A percentile compares a stretch with the other conserved stretches of the same genome.
Conservation (phyloP, 2,888 invertebrate genomes). For the Mactromeris polynyma region DNA sequence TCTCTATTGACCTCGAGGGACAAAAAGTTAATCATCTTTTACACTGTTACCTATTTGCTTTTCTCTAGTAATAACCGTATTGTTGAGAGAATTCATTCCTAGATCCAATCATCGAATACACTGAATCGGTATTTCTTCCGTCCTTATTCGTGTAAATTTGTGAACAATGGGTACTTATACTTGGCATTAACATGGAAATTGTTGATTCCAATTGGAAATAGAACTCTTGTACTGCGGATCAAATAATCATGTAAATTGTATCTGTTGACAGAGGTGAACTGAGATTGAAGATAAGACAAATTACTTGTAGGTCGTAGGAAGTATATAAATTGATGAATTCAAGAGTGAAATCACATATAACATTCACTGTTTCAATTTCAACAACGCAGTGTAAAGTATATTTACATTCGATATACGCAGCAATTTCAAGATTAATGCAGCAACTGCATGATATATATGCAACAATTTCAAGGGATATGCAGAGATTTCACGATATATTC, state of each 20-base stretch:
- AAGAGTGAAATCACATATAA: too few relatives aligned
- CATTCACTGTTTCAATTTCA: too few relatives aligned
- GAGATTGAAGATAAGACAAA: not conserved
- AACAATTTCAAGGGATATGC: too few relatives aligned
- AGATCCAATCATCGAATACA: not conserved
- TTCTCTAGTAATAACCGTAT: not conserved
- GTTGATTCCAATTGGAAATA: slow-evolving; percentile 1
- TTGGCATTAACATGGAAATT: not conserved
- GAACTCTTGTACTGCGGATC: not conserved
- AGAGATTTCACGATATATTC: too few relatives aligned
- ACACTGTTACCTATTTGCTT: slow-evolving; percentile 9
- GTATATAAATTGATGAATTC: too few relatives aligned
- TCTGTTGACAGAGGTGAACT: not conserved
- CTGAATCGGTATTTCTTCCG: not conserved
- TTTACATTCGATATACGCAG: too few relatives aligned
- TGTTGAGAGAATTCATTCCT: not conserved
- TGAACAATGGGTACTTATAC: not conserved
- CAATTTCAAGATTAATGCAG: too few relatives aligned
- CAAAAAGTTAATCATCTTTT: slow-evolving; percentile 30
- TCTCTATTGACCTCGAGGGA: not conserved
- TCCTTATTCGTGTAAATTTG: slow-evolving; percentile 9
- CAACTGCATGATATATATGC: too few relatives aligned
- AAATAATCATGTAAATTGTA: not conserved
- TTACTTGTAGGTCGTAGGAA: not conserved
- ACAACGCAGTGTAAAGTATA: too few relatives aligned